Evolutionary conservation across 2,113 vertebrate species (phyloP).

Genomic region (Brienomyrus longianalis): DNA sequence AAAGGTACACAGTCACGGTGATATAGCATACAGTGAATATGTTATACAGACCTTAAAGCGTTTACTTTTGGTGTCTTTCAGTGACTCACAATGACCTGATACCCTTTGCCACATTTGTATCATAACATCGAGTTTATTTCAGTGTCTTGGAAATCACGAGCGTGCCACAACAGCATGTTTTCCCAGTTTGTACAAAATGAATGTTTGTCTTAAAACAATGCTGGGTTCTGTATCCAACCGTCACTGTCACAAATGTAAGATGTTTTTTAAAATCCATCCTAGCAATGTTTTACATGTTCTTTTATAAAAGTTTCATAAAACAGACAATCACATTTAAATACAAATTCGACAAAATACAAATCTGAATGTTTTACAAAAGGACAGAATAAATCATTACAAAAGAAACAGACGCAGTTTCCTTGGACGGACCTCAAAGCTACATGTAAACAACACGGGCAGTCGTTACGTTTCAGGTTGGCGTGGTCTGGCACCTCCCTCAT

Average conservation of each 20-base stretch:
- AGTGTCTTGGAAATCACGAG: not conserved
- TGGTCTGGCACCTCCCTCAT: not conserved
- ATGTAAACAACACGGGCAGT: not conserved
- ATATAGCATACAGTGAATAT: not conserved
- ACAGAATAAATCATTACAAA: not conserved
- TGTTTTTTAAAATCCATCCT: not conserved
- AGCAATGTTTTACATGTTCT: not conserved
- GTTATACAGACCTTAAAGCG: not conserved
- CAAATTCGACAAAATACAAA: slow-evolving; percentile 4
- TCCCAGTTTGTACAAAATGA: slow-evolving; percentile 5
- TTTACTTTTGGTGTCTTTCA: not conserved
- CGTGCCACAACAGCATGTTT: not conserved
- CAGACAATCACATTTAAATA: not conserved
- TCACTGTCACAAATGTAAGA: not conserved
- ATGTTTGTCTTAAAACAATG: not conserved
- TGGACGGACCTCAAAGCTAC: not conserved
- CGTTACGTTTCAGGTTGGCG: not conserved
- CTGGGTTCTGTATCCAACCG: not conserved
- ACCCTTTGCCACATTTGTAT: not conserved
- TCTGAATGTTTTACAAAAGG: not conserved
- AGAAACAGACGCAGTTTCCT: not conserved
- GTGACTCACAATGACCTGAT: not conserved
- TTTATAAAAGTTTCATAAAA: slow-evolving; percentile 8
- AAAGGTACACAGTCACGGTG: not conserved
- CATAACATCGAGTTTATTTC: slow-evolving; percentile 1